Conservation (phyloP, 2,113 vertebrate genomes). For the Callorhinus ursinus region DNA sequence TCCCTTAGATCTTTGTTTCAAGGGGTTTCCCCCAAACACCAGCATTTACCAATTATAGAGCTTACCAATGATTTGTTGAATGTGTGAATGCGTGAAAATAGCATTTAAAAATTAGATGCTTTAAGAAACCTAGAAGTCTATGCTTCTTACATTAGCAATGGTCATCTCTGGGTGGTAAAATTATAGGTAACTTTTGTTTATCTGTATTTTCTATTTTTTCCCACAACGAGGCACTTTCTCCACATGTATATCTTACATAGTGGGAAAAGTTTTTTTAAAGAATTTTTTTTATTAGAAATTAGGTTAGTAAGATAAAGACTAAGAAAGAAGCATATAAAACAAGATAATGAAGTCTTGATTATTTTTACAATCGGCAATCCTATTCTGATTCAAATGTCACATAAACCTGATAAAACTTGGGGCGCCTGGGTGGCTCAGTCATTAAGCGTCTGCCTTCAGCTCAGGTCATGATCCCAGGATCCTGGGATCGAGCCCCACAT, state of each 20-base stretch:
- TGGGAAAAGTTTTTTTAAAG: neutral
- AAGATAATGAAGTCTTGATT: neutral
- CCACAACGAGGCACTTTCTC: neutral
- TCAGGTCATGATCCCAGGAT: no score
- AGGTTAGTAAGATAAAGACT: neutral
- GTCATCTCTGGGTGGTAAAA: neutral
- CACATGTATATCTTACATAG: neutral
- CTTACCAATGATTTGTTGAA: neutral
- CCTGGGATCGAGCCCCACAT: no score
- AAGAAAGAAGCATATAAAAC: neutral
- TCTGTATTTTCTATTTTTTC: neutral
- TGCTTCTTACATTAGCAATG: neutral
- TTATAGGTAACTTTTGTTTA: neutral
- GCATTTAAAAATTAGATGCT: conserved; percentile 1
- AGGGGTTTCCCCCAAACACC: neutral
- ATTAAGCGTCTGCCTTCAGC: no score
- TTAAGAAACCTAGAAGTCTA: neutral
- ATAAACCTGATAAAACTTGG: neutral
- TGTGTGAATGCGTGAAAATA: neutral
- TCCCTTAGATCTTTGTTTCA: neutral
- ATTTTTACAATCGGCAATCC: neutral
- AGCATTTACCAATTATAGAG: neutral
- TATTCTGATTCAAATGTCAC: conserved; percentile 3
- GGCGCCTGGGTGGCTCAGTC: no score
- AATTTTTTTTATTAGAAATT: neutral